Percentiles rank a stretch among this genome's conserved stretches.
These are phyloP conservation scores for Lingula anatina DNA, from an alignment of 2,888 invertebrate genomes.

Conservation along the genomic window DNA sequence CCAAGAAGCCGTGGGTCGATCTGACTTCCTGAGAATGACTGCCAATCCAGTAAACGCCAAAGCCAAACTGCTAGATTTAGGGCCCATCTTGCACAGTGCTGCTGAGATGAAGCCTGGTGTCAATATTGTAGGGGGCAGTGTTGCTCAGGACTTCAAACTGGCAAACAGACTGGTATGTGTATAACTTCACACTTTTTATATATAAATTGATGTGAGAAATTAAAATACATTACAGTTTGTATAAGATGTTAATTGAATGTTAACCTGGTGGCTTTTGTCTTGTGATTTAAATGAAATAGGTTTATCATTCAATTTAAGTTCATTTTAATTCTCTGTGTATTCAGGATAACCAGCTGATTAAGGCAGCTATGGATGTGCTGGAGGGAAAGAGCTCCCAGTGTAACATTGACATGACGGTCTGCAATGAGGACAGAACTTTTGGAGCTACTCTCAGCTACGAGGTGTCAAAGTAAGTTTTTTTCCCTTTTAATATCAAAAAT, in stretches of 20 bases:
- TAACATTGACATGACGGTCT: slow-evolving; percentile 72
- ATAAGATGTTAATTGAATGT: too few species aligned
- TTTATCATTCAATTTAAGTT: too few species aligned
- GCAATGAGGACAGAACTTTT: slow-evolving; percentile 89
- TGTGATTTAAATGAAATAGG: too few species aligned
- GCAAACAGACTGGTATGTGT: slow-evolving; percentile 44
- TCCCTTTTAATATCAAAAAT: too few species aligned
- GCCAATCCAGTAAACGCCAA: slow-evolving; percentile 70
- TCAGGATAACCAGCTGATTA: slow-evolving; percentile 57
- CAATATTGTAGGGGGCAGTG: slow-evolving; percentile 84
- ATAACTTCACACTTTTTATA: not conserved
- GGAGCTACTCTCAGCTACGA: slow-evolving; percentile 89
- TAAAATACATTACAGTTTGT: too few species aligned
- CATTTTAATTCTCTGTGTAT: too few species aligned
- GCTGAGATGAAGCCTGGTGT: slow-evolving; percentile 82
- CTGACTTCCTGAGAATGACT: slow-evolving; percentile 60
- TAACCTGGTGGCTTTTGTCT: too few species aligned
- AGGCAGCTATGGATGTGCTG: slow-evolving; percentile 67
- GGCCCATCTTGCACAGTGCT: slow-evolving; percentile 82
- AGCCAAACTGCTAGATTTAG: slow-evolving; percentile 78
- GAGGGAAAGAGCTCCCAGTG: slow-evolving; percentile 67
- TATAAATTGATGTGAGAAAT: slow-evolving; percentile 3
- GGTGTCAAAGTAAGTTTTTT: slow-evolving; percentile 85
- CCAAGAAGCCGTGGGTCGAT: slow-evolving; percentile 71
- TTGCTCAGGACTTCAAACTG: slow-evolving; percentile 62